Base-by-base conservation (phyloP, 35 echinoderm and acorn worm species). In the Anneissia japonica region DNA sequence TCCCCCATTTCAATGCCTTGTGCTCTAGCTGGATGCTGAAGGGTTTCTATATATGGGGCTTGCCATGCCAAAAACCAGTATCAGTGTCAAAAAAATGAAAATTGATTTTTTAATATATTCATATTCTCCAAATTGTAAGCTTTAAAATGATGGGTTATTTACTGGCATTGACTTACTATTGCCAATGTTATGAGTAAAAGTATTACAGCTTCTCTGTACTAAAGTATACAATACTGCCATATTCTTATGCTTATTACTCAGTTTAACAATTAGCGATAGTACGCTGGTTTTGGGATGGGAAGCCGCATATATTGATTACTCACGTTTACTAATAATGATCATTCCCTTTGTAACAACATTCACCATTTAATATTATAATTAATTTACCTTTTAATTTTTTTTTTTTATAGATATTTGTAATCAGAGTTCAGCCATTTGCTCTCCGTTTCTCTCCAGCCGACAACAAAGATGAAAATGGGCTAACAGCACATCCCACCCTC, bases 381-480 rank as follows among this genome's bases (percentile, higher is more conserved):
- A 84, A 73, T 0, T 73, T 31, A 30, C 7, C 0, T 35, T 28
- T 14, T 39, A 38, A 56, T 11, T 89, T 36, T 46, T 73, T 21
- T 35, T 13, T 17, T 78, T 64, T 40, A 37, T 80, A 98, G 95
- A 83, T 98, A 30, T 98, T 87, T 36, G 78, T 89, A 3, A 79
- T 46, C 31, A 45, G 75, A 34, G 86, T 98, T 36, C 85, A 98
- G 74, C 76, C 41, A 28, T 98, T 91, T 85, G 95, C 95, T 10
- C 34, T 88, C 10, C 81, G 86, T 28, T 98, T 98, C 74, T 41
- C 85, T 21, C 41, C 77, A 26, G 40, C 78, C n/a, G 92, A 94
- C 45, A 82, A 38, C 28, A 78, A 55, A 1, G 74, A 46, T 2
- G 86, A 86, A 17, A 64, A 64, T 23, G 51, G 51, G 1, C 51